Evolutionary conservation across 2,888 invertebrate species (phyloP).

Genomic region (Diogma glabrata): DNA sequence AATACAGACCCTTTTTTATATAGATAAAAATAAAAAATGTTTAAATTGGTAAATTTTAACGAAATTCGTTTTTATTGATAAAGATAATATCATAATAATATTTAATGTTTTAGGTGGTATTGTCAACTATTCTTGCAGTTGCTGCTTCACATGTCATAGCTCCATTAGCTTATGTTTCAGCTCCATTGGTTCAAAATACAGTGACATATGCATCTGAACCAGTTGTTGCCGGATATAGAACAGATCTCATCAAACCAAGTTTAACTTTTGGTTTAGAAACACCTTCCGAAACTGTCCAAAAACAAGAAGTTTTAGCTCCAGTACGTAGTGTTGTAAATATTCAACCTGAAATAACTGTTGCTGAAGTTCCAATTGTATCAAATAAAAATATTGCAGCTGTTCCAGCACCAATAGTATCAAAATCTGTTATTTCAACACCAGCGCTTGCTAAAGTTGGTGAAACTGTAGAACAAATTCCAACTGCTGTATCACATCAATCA

Average conservation of each 20-base stretch:
- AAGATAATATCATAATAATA: background rate
- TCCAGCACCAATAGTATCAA: too few relatives aligned
- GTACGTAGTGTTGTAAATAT: constrained; percentile 28
- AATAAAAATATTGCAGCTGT: too few relatives aligned
- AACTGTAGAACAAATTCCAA: constrained; percentile 25
- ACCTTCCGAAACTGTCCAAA: constrained; percentile 21
- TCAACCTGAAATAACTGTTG: constrained; percentile 27
- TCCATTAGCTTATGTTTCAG: too few relatives aligned
- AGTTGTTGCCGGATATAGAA: constrained; percentile 29
- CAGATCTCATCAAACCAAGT: constrained; percentile 27
- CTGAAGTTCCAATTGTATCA: constrained; percentile 21
- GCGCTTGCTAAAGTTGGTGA: constrained; percentile 25
- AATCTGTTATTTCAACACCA: background rate
- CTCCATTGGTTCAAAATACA: too few relatives aligned
- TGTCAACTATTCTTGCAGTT: constrained; percentile 46
- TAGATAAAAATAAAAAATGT: constrained; percentile 27
- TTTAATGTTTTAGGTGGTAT: constrained; percentile 40
- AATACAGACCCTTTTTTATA: constrained; percentile 11
- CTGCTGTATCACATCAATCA: constrained; percentile 44
- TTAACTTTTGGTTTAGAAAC: constrained; percentile 20
- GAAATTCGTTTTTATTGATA: background rate
- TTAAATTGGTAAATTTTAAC: constrained; percentile 33
- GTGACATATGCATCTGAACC: constrained; percentile 25
- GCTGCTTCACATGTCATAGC: constrained; percentile 32
- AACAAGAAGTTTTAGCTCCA: constrained; percentile 27